phyloP scores from a whole-genome alignment of 2,113 vertebrate species.

The Festucalex cinctus region DNA sequence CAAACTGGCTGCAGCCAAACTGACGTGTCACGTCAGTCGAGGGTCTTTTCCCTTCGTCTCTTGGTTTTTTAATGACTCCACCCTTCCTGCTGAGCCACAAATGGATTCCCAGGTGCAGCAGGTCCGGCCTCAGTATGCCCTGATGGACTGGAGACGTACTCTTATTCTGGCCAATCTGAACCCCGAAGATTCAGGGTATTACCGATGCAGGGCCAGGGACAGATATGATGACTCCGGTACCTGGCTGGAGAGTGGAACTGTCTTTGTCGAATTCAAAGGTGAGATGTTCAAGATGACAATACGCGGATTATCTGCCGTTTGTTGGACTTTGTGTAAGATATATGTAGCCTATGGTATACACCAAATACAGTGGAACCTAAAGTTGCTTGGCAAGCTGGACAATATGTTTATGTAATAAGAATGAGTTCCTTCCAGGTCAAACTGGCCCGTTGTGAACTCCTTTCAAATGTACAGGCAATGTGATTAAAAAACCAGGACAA shows the following conservation, averaged over 20 bases:
- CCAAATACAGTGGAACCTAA: neutral
- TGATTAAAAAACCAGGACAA: too few species aligned
- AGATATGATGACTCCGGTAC: constrained; percentile 58
- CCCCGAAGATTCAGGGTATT: constrained; percentile 56
- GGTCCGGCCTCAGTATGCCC: neutral
- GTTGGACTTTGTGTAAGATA: neutral
- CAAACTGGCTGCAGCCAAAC: constrained; percentile 30
- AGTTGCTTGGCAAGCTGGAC: neutral
- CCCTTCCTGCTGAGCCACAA: constrained; percentile 29
- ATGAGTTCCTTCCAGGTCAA: too few species aligned
- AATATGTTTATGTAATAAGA: neutral
- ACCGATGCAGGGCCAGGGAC: constrained; percentile 67
- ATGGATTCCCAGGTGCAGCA: neutral
- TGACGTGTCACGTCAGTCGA: constrained; percentile 55
- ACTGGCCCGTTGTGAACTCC: too few species aligned
- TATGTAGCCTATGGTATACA: too few species aligned
- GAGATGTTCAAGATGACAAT: constrained; percentile 7
- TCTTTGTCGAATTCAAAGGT: constrained; percentile 61
- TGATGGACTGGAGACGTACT: constrained; percentile 19
- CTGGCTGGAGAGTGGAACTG: constrained; percentile 62
- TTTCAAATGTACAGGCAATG: too few species aligned
- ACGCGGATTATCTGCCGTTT: neutral
- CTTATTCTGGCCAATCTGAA: constrained; percentile 52
- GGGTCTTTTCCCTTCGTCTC: constrained; percentile 68
- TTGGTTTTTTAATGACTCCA: constrained; percentile 63